phyloP scores from a whole-genome alignment of 2,888 invertebrate species.

The Euphydryas editha region DNA sequence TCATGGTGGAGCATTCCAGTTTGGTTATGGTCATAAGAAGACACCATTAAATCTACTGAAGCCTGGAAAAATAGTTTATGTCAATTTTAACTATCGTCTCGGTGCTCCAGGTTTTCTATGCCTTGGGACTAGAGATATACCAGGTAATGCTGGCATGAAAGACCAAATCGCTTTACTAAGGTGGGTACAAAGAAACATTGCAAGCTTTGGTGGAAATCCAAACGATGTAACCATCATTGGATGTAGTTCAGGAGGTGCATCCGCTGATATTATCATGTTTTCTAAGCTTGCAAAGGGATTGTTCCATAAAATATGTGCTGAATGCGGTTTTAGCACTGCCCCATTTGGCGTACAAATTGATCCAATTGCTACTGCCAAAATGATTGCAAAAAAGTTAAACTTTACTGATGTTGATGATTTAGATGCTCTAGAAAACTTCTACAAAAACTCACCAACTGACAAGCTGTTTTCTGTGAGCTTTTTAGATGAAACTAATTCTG shows the following conservation, averaged over 20 bases:
- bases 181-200: conserved; percentile 57
- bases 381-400: conserved; percentile 50
- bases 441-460: conserved; percentile 50
- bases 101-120: conserved; percentile 60
- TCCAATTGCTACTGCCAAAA: conserved; percentile 56
- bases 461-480: conserved; percentile 41
- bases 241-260: conserved; percentile 59
- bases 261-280: conserved; percentile 58
- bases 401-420: conserved; percentile 52
- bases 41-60: conserved; percentile 48
- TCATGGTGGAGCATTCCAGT: conserved; percentile 71
- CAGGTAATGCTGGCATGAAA: conserved; percentile 70
- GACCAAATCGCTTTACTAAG: conserved; percentile 61
- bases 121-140: conserved; percentile 58
- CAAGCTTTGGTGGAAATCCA: conserved; percentile 62
- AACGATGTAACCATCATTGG: conserved; percentile 62
- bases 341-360: conserved; percentile 54
- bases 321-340: conserved; percentile 54
- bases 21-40: conserved; percentile 53
- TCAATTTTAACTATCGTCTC: conserved; percentile 63
- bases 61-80: conserved; percentile 51
- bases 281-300: conserved; percentile 55
- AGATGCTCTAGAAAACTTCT: conserved; percentile 57
- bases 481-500: conserved; percentile 38
- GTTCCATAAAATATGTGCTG: conserved; percentile 58